phyloP scores from a whole-genome alignment of 1,140 invertebrate species.

The Pentalonia nigronervosa region DNA sequence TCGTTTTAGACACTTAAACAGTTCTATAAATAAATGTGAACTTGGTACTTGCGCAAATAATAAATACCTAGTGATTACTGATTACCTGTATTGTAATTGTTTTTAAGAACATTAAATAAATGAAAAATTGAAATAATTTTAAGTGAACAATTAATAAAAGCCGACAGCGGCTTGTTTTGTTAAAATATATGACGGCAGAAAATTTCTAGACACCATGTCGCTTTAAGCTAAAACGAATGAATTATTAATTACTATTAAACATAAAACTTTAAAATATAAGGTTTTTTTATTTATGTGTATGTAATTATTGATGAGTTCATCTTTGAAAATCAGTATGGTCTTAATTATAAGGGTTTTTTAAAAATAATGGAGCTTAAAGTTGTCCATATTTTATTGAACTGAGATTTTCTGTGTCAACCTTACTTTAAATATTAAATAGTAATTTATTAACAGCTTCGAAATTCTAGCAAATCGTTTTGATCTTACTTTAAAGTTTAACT shows the following conservation, averaged over 20 bases:
- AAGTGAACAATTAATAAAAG: background rate
- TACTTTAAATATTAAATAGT: background rate
- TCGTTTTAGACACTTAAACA: background rate
- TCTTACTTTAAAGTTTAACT: background rate
- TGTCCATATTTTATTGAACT: background rate
- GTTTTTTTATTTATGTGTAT: background rate
- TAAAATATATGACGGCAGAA: background rate
- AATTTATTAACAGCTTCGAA: background rate
- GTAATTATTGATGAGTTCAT: background rate
- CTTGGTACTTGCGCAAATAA: background rate
- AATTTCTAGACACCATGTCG: background rate
- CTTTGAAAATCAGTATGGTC: background rate
- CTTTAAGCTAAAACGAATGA: background rate
- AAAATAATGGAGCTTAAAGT: background rate
- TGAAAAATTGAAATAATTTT: background rate
- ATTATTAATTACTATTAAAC: background rate
- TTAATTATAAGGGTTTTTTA: too few relatives aligned
- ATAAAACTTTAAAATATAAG: background rate
- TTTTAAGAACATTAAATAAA: background rate
- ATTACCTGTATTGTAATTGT: background rate
- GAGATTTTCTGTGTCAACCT: background rate
- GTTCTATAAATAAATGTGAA: background rate
- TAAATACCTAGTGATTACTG: background rate
- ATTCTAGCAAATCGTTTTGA: background rate
- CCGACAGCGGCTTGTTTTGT: background rate